These are phyloP conservation scores for Herpailurus yagouaroundi DNA, from an alignment of 2,113 vertebrate genomes.

Conservation along the genomic window DNA sequence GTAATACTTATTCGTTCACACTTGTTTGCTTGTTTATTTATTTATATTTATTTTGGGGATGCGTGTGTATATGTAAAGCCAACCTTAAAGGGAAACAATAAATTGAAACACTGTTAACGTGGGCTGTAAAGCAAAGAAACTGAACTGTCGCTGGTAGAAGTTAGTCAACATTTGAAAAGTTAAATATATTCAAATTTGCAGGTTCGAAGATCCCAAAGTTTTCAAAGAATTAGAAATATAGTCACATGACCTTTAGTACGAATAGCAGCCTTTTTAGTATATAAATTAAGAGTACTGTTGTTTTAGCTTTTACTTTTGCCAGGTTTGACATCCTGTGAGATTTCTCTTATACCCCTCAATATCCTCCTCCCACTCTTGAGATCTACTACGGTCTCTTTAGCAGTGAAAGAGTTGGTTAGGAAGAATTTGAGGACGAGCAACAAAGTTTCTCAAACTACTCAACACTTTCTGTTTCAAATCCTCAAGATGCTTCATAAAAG, in stretches of 20 bases:
- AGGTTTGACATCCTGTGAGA: background rate
- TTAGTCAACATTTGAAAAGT: background rate
- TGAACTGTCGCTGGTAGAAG: background rate
- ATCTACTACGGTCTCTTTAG: background rate
- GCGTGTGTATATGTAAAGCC: background rate
- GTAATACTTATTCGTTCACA: background rate
- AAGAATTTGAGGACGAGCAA: background rate
- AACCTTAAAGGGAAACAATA: background rate
- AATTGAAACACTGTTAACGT: background rate
- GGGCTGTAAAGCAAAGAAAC: background rate
- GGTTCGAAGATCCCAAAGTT: background rate
- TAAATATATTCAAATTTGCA: background rate
- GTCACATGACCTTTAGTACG: background rate
- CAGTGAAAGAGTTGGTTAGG: background rate
- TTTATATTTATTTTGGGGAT: background rate
- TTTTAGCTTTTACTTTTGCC: background rate
- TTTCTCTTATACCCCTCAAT: background rate
- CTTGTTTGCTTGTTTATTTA: background rate
- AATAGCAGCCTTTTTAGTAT: background rate
- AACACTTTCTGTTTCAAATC: background rate
- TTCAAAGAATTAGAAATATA: background rate
- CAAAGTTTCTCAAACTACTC: background rate
- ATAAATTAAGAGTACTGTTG: background rate
- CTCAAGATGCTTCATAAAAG: background rate
- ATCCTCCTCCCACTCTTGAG: too few species aligned